A percentile compares a stretch with the other conserved stretches of the same genome.
Conservation (phyloP, 2,797 vertebrate genomes). For the Sebastes steindachneri region DNA sequence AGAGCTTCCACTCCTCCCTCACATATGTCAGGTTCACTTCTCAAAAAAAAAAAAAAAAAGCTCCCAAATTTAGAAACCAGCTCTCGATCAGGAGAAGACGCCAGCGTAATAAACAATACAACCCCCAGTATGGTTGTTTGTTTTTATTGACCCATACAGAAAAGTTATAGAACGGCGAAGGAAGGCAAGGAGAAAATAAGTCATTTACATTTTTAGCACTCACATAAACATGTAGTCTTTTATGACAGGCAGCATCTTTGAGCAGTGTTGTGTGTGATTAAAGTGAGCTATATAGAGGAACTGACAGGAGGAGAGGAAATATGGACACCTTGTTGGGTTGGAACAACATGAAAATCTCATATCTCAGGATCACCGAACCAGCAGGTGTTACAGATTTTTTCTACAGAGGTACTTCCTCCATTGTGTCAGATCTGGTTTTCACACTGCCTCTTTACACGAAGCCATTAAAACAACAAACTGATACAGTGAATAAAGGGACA, state of each 20-base stretch:
- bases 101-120: conserved; percentile 24
- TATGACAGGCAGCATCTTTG: conserved; percentile 20
- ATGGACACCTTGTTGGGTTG: conserved; percentile 39
- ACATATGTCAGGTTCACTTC: conserved; percentile 66
- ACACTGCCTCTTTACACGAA: conserved; percentile 29
- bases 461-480: conserved; percentile 13
- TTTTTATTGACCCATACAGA: conserved; percentile 23
- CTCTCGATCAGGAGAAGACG: not conserved
- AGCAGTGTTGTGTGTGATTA: conserved; percentile 42
- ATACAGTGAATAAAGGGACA: not conserved
- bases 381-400: conserved; percentile 71
- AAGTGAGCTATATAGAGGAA: conserved; percentile 33
- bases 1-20: conserved; percentile 71
- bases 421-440: conserved; percentile 51
- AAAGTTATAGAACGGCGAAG: conserved; percentile 8
- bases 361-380: conserved; percentile 50
- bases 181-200: conserved; percentile 8
- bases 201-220: conserved; percentile 41
- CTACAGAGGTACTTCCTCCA: conserved; percentile 29
- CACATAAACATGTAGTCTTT: conserved; percentile 26
- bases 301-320: conserved; percentile 47
- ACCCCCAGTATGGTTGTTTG: not conserved
- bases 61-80: conserved; percentile 44
- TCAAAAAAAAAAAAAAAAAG: conserved; percentile 17
- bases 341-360: conserved; percentile 54